Percentiles rank a stretch among this genome's conserved stretches.
Evolutionary conservation across 2,888 invertebrate species (phyloP).

Genomic region (Macrophya annulata): DNA sequence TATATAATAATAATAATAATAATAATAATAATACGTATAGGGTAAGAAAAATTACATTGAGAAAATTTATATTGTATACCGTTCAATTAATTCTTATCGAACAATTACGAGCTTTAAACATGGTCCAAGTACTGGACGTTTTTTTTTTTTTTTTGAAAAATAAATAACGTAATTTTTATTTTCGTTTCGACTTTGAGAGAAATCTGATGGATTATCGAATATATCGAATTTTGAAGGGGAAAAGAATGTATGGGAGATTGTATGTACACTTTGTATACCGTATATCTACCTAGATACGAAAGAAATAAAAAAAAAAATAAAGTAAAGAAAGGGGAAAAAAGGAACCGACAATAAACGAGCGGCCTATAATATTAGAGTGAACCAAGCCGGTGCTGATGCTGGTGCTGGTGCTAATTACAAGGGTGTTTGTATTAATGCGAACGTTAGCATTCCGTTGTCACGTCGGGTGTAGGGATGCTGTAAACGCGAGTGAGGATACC

Average conservation of each 20-base stretch:
- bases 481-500: constrained; percentile 62
- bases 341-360: constrained; percentile 1
- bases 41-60: too few relatives aligned
- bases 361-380: constrained; percentile 25
- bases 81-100: too few relatives aligned
- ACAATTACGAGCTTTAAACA: too few relatives aligned
- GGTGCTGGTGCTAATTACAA: constrained; percentile 67
- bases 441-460: constrained; percentile 71
- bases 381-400: constrained; percentile 61
- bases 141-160: too few relatives aligned
- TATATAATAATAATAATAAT: neutral
- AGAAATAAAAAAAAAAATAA: neutral
- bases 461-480: constrained; percentile 56
- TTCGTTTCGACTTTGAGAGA: too few relatives aligned
- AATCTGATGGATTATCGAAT: too few relatives aligned
- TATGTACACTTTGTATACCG: neutral
- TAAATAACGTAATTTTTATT: too few relatives aligned
- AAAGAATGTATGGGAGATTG: too few relatives aligned
- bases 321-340: neutral
- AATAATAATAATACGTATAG: too few relatives aligned
- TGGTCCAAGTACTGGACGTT: too few relatives aligned
- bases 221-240: too few relatives aligned
- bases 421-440: constrained; percentile 74
- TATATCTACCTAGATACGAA: neutral
- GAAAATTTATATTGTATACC: neutral